Conservation (phyloP, 2,888 invertebrate species). For the Anorthoa munda region DNA sequence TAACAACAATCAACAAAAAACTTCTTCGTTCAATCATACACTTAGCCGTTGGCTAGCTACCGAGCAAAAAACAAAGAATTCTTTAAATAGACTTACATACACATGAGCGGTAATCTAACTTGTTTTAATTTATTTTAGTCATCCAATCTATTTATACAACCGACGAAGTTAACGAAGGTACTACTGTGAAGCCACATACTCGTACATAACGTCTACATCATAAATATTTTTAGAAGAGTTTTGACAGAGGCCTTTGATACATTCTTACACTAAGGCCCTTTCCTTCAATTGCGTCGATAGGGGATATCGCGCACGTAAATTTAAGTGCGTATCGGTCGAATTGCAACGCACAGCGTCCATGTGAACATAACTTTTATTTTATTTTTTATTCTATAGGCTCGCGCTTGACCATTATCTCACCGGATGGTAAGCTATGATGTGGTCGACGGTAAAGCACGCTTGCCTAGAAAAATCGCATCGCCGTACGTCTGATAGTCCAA, state of each 20-base stretch:
- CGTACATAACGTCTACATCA: not conserved
- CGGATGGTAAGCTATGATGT: no score
- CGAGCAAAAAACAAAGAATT: slow-evolving; percentile 7
- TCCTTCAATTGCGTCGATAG: no score
- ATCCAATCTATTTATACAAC: slow-evolving; percentile 13
- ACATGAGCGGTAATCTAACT: not conserved
- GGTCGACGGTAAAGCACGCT: no score
- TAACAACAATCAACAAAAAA: not conserved
- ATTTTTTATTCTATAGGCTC: no score
- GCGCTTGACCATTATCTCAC: no score
- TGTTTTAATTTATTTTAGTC: not conserved
- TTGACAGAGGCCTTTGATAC: not conserved
- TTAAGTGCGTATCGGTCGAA: no score
- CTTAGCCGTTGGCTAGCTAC: not conserved
- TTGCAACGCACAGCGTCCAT: no score
- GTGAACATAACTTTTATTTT: no score
- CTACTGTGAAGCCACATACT: not conserved
- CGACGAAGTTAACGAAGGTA: not conserved
- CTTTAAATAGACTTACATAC: slow-evolving; percentile 9
- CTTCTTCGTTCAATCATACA: not conserved
- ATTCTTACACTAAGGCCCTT: not conserved
- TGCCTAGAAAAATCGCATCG: no score
- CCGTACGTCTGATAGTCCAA: no score
- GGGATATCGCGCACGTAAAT: no score
- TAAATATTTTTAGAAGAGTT: not conserved